A percentile compares a stretch with the other conserved stretches of the same genome.
Conservation (phyloP, 1,140 invertebrate species). For the Heterodera schachtii region DNA sequence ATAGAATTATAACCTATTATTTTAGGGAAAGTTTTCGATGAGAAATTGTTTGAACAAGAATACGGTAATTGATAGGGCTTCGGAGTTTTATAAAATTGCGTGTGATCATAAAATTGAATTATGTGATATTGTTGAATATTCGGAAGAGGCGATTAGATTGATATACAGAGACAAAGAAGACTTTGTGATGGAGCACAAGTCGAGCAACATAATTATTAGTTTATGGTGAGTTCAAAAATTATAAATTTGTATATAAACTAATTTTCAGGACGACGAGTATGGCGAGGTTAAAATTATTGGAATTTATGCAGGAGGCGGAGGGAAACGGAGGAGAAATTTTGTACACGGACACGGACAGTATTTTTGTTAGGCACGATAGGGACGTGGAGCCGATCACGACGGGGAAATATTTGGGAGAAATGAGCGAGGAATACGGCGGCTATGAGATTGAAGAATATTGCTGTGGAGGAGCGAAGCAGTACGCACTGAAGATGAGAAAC, state of each 20-base stretch:
- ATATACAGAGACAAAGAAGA: constrained; percentile 2
- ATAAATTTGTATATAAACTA: too few species aligned
- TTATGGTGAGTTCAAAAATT: not conserved
- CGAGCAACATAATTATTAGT: not conserved
- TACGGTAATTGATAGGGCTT: not conserved
- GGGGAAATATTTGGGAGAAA: not conserved
- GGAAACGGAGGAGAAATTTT: not conserved
- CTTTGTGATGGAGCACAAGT: not conserved
- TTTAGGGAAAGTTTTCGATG: not conserved
- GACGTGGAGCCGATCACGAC: not conserved
- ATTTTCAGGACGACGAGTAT: not conserved
- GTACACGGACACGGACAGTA: constrained; percentile 6
- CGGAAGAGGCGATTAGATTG: not conserved
- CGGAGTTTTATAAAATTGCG: not conserved
- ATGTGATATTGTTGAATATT: not conserved
- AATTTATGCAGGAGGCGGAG: not conserved
- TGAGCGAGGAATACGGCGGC: not conserved
- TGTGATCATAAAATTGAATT: not conserved
- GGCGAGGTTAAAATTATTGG: not conserved
- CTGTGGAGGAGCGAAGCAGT: constrained; percentile 8
- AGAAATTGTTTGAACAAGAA: not conserved
- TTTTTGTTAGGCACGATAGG: not conserved
- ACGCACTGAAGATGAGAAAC: not conserved
- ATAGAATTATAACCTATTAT: not conserved
- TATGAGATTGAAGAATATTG: constrained; percentile 17